phyloP scores from a whole-genome alignment of 2,113 vertebrate genomes.

The Tapirus terrestris region DNA sequence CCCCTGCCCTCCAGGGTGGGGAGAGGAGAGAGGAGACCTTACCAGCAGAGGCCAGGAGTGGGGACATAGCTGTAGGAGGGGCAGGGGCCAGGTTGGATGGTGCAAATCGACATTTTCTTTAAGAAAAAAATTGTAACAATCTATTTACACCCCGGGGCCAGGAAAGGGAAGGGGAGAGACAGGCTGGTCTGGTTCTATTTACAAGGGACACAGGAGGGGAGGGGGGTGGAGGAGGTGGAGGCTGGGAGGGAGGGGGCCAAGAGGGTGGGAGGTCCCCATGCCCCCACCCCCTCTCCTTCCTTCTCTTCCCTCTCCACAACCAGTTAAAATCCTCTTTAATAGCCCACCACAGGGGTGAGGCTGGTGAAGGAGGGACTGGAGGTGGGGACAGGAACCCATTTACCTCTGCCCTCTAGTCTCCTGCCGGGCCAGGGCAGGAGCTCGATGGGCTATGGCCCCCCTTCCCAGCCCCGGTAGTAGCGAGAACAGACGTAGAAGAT shows the following conservation, averaged over 20 bases:
- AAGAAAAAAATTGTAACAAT: constrained; percentile 85
- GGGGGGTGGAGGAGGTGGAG: constrained; percentile 27
- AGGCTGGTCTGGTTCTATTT: constrained; percentile 77
- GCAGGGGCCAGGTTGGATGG: constrained; percentile 58
- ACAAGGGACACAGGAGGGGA: constrained; percentile 62
- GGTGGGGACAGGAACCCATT: constrained; percentile 68
- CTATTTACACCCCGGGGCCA: constrained; percentile 78
- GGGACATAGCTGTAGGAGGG: constrained; percentile 59
- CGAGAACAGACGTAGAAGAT: constrained; percentile 97
- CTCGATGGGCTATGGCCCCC: constrained; percentile 69
- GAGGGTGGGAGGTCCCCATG: constrained; percentile 51
- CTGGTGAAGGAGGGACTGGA: constrained; percentile 73
- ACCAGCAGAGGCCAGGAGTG: constrained; percentile 58
- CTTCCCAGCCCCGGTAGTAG: constrained; percentile 90
- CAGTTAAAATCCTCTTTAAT: constrained; percentile 83
- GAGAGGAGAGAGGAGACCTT: background rate
- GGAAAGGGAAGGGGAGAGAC: constrained; percentile 3
- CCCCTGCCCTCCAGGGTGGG: constrained; percentile 51
- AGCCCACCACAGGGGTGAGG: constrained; percentile 73
- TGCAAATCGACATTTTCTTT: constrained; percentile 81
- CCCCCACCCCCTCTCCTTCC: constrained; percentile 64
- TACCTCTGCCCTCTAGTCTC: constrained; percentile 76
- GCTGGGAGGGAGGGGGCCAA: constrained; percentile 27
- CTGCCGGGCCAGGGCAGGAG: constrained; percentile 70
- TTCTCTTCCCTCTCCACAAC: constrained; percentile 76